Evolutionary conservation across 2,797 vertebrate species (phyloP).

Genomic region (Tarsius wallacei): DNA sequence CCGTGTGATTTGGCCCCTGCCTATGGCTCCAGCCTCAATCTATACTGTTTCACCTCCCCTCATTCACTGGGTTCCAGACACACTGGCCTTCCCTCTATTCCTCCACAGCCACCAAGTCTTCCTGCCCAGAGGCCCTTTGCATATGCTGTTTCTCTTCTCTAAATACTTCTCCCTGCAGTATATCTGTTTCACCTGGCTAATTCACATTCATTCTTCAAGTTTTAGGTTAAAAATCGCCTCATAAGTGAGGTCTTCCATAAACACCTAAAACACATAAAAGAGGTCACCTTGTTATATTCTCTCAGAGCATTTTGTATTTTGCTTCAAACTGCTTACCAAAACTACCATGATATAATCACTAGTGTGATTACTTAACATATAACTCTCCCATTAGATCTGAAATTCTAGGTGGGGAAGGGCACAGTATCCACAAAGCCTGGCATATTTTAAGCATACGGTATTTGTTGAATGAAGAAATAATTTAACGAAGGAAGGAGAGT

Average conservation of each 20-base stretch:
- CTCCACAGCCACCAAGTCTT: background rate
- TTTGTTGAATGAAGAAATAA: background rate
- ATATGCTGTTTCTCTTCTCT: background rate
- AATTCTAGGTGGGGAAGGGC: background rate
- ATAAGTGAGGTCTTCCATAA: background rate
- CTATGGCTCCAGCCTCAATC: background rate
- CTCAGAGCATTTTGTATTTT: background rate
- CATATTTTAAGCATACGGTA: background rate
- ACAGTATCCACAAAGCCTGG: background rate
- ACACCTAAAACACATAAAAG: background rate
- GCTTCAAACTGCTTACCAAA: background rate
- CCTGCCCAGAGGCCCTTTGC: background rate
- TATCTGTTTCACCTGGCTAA: background rate
- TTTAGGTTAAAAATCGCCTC: background rate
- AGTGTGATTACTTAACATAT: background rate
- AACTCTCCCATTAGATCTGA: background rate
- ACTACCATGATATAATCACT: background rate
- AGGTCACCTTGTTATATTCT: background rate
- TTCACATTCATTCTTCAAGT: background rate
- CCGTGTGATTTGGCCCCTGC: rapidly evolving
- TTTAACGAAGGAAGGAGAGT: background rate
- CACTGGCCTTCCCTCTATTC: background rate
- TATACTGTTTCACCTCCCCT: too few species aligned
- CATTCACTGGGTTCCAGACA: background rate
- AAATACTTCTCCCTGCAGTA: background rate